phyloP scores from a whole-genome alignment of 2,888 invertebrate genomes.

The Trichopria drosophilae region DNA sequence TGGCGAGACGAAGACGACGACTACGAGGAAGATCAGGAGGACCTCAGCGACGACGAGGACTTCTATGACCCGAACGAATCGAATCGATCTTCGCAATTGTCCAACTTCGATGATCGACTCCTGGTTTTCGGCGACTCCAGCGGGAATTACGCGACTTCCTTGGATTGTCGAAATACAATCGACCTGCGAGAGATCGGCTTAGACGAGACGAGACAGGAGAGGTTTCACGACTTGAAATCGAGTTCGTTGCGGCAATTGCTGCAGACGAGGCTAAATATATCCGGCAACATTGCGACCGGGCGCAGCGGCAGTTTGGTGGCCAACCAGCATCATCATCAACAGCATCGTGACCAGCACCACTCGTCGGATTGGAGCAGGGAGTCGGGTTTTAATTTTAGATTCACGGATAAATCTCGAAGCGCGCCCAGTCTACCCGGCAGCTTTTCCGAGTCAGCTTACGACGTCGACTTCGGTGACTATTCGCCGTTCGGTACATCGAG shows the following conservation, averaged over 20 bases:
- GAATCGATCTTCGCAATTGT: too few species aligned
- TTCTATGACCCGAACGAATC: slow-evolving; percentile 36
- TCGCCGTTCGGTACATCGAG: slow-evolving; percentile 32
- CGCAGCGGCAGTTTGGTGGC: slow-evolving; percentile 38
- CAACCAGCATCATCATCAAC: slow-evolving; percentile 39
- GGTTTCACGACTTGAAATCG: slow-evolving; percentile 49
- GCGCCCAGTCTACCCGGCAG: slow-evolving; percentile 55
- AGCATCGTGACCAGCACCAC: slow-evolving; percentile 33
- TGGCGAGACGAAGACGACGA: slow-evolving; percentile 49
- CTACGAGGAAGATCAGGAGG: slow-evolving; percentile 49
- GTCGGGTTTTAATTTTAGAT: slow-evolving; percentile 56
- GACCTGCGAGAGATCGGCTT: slow-evolving; percentile 55
- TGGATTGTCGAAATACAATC: slow-evolving; percentile 54
- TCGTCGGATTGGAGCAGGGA: slow-evolving; percentile 27
- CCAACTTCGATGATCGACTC: slow-evolving; percentile 48
- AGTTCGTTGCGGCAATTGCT: slow-evolving; percentile 45
- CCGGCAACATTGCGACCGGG: slow-evolving; percentile 41
- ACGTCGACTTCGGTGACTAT: slow-evolving; percentile 23
- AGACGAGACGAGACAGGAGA: slow-evolving; percentile 47
- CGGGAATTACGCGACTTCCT: slow-evolving; percentile 45
- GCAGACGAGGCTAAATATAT: slow-evolving; percentile 53
- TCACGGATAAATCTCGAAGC: slow-evolving; percentile 56
- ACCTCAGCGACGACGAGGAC: slow-evolving; percentile 43
- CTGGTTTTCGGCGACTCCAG: slow-evolving; percentile 51
- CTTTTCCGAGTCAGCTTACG: slow-evolving; percentile 35